phyloP scores from a whole-genome alignment of 1,140 invertebrate species.

The Drosophila bifasciata region DNA sequence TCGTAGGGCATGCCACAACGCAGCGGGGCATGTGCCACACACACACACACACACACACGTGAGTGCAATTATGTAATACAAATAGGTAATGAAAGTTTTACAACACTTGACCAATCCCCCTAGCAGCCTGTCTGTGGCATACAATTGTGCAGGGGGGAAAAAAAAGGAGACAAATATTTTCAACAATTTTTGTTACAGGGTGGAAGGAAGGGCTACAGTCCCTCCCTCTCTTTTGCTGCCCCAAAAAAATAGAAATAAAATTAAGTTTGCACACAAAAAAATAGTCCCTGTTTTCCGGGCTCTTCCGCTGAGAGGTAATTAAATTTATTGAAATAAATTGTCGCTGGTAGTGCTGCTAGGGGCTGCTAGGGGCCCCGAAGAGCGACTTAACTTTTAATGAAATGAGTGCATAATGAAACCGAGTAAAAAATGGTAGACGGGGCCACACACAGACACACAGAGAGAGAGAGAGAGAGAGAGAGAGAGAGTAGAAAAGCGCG shows the following conservation, averaged over 20 bases:
- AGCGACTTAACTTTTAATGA: constrained; percentile 67
- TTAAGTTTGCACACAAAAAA: constrained; percentile 23
- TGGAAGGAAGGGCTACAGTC: too few species aligned
- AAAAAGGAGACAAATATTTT: constrained; percentile 22
- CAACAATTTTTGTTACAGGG: background rate
- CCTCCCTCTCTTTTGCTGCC: too few species aligned
- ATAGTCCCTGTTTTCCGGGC: background rate
- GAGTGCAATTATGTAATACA: constrained; percentile 72
- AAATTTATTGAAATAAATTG: constrained; percentile 80
- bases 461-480: background rate
- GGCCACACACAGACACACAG: background rate
- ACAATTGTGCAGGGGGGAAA: constrained; percentile 46
- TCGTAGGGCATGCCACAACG: too few species aligned
- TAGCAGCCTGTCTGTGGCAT: constrained; percentile 27
- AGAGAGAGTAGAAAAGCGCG: background rate
- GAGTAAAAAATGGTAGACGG: constrained; percentile 29
- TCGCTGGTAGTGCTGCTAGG: constrained; percentile 29
- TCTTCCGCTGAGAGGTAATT: constrained; percentile 45
- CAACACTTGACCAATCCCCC: constrained; percentile 21
- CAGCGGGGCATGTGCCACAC: too few species aligned
- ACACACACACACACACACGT: constrained; percentile 40
- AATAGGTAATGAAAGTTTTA: constrained; percentile 75
- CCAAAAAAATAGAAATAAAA: too few species aligned
- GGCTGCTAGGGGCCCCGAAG: constrained; percentile 20
- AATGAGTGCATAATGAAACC: constrained; percentile 53